Base-by-base conservation (phyloP, 1,140 invertebrate genomes). In the Drosophila paulistorum region DNA sequence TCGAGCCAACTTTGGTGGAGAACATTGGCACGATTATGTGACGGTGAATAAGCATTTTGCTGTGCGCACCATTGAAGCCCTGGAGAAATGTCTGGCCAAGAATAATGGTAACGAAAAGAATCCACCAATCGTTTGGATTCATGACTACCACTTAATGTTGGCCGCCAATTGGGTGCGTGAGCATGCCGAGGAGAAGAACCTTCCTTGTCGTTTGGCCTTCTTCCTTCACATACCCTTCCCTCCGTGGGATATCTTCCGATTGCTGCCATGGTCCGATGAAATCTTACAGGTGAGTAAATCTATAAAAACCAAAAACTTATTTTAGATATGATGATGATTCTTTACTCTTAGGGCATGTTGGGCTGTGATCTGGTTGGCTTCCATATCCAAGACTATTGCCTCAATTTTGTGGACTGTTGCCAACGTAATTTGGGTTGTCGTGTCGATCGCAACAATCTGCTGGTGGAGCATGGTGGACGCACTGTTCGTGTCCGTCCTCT, bases 191-290 rank as follows among this genome's bases (percentile, higher is more conserved):
- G 96, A 97, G 77, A 95, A 96, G 79, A 94, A 95, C 60, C 93
- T 97, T 5, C 94, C 94, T 65, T 95, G 96, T 75, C 97, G 97
- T 89, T 92, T 98, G 61, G 97, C 96, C 11, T 98, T 98, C 93
- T 98, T 98, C 92, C 93, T 98, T 41, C 97, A 98, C 91, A 98
- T 98, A 90, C 97, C 97, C 0, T 98, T 98, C 91, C 97, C 97
- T 20, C 96, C 97, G 1, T 98, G 97, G 97, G 97, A 98, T 81
- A 97, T 98, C 59, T 97, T 97, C 92, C 93, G 97, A 62, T 93
- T 98, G 11, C 96, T 98, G 78, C 97, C 97, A 3, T 97, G 97
- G 96, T 96, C 96, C 54, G 97, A 98, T 92, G 97, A 97, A 93
- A 95, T 98, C 54, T 94, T 98, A n/a, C 96, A 98, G 39, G 74